These are phyloP conservation scores for Taphrorychus bicolor DNA, from an alignment of 2,888 invertebrate species.

Conservation along the genomic window DNA sequence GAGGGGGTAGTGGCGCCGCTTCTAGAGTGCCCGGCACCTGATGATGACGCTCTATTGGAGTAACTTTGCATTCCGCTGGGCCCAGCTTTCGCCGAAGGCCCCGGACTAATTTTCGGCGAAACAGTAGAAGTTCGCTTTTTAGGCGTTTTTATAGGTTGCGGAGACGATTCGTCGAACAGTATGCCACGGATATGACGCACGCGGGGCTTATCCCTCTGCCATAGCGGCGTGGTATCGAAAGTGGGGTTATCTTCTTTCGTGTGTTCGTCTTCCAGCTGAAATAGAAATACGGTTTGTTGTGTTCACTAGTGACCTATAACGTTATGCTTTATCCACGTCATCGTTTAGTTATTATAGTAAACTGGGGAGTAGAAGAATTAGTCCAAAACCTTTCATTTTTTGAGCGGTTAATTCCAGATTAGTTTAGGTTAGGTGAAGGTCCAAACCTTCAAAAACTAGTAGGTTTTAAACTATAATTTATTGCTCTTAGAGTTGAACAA, in stretches of 20 bases:
- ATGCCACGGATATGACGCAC: conserved; percentile 64
- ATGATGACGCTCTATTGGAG: not conserved
- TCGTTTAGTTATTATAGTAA: too few species aligned
- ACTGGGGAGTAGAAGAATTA: too few species aligned
- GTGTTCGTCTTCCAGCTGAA: conserved; percentile 56
- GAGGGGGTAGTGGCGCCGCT: not conserved
- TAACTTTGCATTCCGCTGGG: not conserved
- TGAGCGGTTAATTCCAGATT: too few species aligned
- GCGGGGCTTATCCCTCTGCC: conserved; percentile 66
- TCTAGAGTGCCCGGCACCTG: not conserved
- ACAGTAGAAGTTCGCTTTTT: not conserved
- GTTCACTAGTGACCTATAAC: too few species aligned
- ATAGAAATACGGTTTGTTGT: conserved; percentile 4
- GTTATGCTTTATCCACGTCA: too few species aligned
- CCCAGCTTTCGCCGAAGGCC: not conserved
- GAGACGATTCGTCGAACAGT: conserved; percentile 63
- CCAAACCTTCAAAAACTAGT: too few species aligned
- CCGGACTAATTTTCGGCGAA: not conserved
- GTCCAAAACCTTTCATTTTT: too few species aligned
- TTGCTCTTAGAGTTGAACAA: too few species aligned
- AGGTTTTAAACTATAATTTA: too few species aligned
- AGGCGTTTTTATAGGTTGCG: conserved; percentile 30
- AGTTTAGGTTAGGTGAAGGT: too few species aligned
- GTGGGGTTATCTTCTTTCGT: conserved; percentile 50
- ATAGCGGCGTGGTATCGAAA: conserved; percentile 68